A percentile compares a stretch with the other conserved stretches of the same genome.
Conservation (phyloP, 2,888 invertebrate genomes). For the Drosophila eohydei region DNA sequence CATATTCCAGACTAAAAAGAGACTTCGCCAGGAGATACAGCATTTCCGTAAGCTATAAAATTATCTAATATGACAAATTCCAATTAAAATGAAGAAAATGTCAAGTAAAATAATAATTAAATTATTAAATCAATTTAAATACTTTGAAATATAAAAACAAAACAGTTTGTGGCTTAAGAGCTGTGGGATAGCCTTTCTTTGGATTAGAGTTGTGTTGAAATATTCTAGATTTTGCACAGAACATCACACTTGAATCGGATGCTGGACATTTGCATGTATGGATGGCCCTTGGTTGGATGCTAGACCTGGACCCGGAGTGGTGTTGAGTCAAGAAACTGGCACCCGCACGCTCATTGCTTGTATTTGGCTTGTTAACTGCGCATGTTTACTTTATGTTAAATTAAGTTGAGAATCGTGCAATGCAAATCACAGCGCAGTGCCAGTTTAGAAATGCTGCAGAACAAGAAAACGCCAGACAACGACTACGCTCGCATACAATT, state of each 20-base stretch:
- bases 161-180: background rate
- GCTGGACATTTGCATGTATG: constrained; percentile 43
- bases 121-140: background rate
- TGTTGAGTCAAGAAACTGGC: constrained; percentile 49
- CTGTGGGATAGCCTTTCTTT: background rate
- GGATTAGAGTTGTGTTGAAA: background rate
- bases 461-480: constrained; percentile 31
- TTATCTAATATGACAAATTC: no score
- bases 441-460: constrained; percentile 56
- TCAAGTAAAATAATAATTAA: no score
- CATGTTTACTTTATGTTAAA: constrained; percentile 83
- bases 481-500: constrained; percentile 66
- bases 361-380: constrained; percentile 81
- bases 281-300: constrained; percentile 52
- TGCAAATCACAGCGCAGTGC: constrained; percentile 78
- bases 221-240: constrained; percentile 62
- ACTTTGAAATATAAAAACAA: background rate
- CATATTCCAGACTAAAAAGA: background rate
- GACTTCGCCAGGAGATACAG: background rate
- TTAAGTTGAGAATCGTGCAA: constrained; percentile 83
- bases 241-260: constrained; percentile 70
- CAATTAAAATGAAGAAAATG: background rate
- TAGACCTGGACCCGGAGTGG: constrained; percentile 21
- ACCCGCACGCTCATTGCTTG: constrained; percentile 79
- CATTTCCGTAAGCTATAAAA: background rate